Evolutionary conservation across 1,140 invertebrate species (phyloP), one percentile per base, ranked within the genome.

Genomic region (Eriocheir sinensis): DNA sequence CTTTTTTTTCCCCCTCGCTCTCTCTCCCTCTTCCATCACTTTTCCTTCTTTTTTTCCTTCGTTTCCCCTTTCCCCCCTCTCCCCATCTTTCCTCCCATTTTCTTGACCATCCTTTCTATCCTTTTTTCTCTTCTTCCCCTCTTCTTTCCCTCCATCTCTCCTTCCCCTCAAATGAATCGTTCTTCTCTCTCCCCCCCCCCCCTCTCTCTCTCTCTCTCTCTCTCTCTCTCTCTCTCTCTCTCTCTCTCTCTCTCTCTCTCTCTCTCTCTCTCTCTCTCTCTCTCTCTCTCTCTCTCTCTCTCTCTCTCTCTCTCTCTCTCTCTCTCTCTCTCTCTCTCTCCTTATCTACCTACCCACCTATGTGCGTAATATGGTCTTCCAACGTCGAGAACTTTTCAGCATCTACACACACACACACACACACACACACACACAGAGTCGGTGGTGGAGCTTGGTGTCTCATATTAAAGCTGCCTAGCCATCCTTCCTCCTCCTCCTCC

Each of bases 201-300:
- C 36, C 30, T 86, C 15, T 86, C 30, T n/a, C 15, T 86, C 17
- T 72, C n/a, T 72, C n/a, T 81, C 34, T 34, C 80, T 34, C 80
- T 85, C 81, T 60, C 81, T 85, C 81, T 85, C 81, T 85, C 38
- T 85, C 81, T 38, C 83, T 86, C 36, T 86, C 83, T 40, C 83
- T 86, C 83, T 40, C 60, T 72, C 60, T 72, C 60, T 72, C 60
- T 72, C 60, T 72, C 60, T 72, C 60, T 72, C 60, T 72, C 60
- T 72, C 60, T 72, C 60, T 72, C 60, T 72, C 60, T 72, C 60
- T 72, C 60, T 72, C 60, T 72, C 53, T 60, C 53, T 60, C 53
- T 60, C 53, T 60, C 53, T 60, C 53, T 60, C 53, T 60, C 53
- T 60, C 53, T 60, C 53, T 60, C 53, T 60, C 53, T 60, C 53